phyloP scores from a whole-genome alignment of 1,140 invertebrate genomes.

The Penaeus japonicus region DNA sequence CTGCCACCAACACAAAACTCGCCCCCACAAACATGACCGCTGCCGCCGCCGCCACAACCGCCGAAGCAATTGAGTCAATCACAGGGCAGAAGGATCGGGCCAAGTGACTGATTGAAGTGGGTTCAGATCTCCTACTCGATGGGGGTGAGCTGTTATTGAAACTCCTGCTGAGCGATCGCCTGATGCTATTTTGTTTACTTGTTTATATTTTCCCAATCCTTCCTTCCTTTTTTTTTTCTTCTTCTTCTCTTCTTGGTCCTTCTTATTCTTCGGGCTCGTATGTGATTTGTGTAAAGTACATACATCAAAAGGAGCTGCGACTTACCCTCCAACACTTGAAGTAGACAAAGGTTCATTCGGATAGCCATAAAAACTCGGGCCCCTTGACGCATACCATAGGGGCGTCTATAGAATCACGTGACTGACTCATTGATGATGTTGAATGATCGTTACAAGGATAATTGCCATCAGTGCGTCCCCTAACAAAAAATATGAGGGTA shows the following conservation, averaged over 20 bases:
- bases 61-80: conserved; percentile 41
- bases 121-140: conserved; percentile 43
- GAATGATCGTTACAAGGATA: conserved; percentile 24
- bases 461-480: background rate
- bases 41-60: conserved; percentile 19
- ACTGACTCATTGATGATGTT: conserved; percentile 18
- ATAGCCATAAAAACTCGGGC: background rate
- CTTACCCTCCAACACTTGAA: too few relatives aligned
- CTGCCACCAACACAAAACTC: background rate
- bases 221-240: background rate
- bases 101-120: conserved; percentile 43
- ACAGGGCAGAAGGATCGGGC: conserved; percentile 33
- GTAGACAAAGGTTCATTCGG: too few relatives aligned
- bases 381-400: background rate
- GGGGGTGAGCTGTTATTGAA: conserved; percentile 42
- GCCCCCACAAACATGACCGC: background rate
- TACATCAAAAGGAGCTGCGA: too few relatives aligned
- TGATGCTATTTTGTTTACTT: background rate
- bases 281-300: too few relatives aligned
- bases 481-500: conserved; percentile 32
- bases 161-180: background rate
- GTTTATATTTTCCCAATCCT: background rate
- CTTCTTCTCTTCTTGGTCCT: background rate
- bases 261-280: background rate
- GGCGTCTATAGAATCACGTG: background rate